Conservation (phyloP, 2,888 invertebrate species). For the Caenorhabditis plicata region DNA sequence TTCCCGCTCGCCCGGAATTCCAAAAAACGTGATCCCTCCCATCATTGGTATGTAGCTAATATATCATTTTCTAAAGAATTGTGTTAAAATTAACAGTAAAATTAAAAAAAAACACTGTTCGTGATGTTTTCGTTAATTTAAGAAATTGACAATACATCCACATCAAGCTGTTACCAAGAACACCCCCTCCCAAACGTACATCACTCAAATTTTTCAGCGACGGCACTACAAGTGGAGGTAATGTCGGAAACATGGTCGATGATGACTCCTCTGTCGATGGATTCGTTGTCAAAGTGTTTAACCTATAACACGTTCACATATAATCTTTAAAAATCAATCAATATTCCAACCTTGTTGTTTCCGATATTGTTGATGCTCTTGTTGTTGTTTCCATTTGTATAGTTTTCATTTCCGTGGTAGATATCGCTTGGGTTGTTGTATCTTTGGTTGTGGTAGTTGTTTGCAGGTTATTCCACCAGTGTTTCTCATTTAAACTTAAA, state of each 20-base stretch:
- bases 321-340: neutral
- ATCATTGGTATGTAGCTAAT: no score
- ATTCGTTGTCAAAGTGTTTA: slow-evolving; percentile 16
- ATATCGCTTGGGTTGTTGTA: neutral
- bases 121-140: no score
- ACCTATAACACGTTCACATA: slow-evolving; percentile 9
- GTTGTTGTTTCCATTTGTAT: slow-evolving; percentile 2
- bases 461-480: neutral
- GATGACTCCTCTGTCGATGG: neutral
- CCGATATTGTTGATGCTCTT: slow-evolving; percentile 2
- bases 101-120: no score
- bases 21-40: no score
- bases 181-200: slow-evolving; percentile 17
- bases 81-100: no score
- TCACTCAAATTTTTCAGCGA: slow-evolving; percentile 39
- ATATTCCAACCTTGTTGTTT: neutral
- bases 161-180: no score
- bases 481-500: neutral
- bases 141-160: no score
- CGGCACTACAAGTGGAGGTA: slow-evolving; percentile 11
- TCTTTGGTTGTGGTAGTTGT: neutral
- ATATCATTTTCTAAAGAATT: slow-evolving; percentile 1
- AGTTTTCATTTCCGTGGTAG: slow-evolving; percentile 1
- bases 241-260: neutral
- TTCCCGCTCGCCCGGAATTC: no score